These are phyloP conservation scores for Quiscalus mexicanus DNA, from an alignment of 2,113 vertebrate species.

Conservation along the genomic window DNA sequence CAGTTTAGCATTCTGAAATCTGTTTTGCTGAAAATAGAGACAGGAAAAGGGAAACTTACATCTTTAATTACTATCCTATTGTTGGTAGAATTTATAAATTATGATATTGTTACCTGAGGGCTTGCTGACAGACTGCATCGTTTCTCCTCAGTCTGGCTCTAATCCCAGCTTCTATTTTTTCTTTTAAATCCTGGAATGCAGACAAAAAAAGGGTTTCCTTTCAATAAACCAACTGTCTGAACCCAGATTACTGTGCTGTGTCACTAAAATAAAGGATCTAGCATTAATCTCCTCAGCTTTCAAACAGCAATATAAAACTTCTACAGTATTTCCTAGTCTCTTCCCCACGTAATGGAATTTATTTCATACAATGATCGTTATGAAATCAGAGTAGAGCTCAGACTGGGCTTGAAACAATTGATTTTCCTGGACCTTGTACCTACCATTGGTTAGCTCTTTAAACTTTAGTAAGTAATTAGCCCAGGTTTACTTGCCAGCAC, in stretches of 20 bases:
- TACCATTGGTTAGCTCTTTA: neutral
- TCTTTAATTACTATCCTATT: conserved; percentile 73
- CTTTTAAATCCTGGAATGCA: conserved; percentile 76
- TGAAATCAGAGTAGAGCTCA: neutral
- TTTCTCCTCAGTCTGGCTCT: conserved; percentile 68
- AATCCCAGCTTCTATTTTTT: conserved; percentile 60
- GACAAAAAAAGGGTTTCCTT: conserved; percentile 69
- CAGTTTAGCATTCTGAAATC: conserved; percentile 21
- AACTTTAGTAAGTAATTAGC: neutral
- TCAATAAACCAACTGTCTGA: conserved; percentile 73
- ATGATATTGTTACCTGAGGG: conserved; percentile 79
- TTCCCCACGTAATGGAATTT: conserved; percentile 34
- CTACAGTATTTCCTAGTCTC: conserved; percentile 1
- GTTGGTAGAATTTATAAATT: conserved; percentile 75
- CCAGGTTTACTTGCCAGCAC: neutral
- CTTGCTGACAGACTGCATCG: conserved; percentile 76
- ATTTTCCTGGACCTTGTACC: neutral
- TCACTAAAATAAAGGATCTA: conserved; percentile 36
- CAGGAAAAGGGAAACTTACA: conserved; percentile 27
- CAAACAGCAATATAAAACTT: conserved; percentile 19
- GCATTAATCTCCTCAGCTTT: conserved; percentile 26
- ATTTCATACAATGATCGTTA: neutral
- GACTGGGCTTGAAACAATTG: neutral
- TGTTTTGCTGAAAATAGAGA: conserved; percentile 41
- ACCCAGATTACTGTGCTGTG: conserved; percentile 58